Evolutionary conservation across 2,113 vertebrate genomes (phyloP).

Genomic region (Ophthalmolycus amberensis): DNA sequence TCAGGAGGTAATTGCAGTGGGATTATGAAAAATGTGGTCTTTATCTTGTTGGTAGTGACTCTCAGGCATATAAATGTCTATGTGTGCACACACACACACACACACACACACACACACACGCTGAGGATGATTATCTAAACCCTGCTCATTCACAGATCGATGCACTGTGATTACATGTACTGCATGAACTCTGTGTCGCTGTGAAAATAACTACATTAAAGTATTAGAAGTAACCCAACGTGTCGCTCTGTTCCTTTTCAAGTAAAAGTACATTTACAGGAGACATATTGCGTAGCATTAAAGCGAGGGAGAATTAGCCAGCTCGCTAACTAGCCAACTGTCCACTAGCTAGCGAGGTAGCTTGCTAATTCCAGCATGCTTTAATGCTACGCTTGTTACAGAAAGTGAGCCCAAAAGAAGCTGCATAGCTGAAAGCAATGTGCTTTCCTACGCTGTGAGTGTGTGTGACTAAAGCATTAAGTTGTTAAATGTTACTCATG

Average conservation of each 20-base stretch:
- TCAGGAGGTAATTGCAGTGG: conserved; percentile 26
- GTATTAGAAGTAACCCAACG: neutral
- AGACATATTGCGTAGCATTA: too few species aligned
- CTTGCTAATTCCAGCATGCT: too few species aligned
- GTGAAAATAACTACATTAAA: neutral
- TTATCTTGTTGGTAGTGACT: conserved; percentile 7
- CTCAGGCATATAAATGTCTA: neutral
- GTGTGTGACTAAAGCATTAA: too few species aligned
- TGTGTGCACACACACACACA: neutral
- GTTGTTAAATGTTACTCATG: too few species aligned
- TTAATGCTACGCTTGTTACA: too few species aligned
- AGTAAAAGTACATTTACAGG: neutral
- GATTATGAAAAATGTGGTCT: conserved; percentile 8
- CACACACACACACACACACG: neutral
- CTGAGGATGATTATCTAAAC: conserved; percentile 8
- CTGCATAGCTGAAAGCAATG: too few species aligned
- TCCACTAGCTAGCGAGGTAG: too few species aligned
- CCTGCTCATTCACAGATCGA: conserved; percentile 17
- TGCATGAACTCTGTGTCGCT: neutral
- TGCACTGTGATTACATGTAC: neutral
- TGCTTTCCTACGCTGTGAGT: too few species aligned
- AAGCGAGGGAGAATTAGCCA: too few species aligned
- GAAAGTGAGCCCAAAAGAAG: too few species aligned
- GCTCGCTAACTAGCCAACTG: too few species aligned
- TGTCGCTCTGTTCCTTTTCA: neutral